Evolutionary conservation across 2,888 invertebrate species (phyloP), one percentile per base, ranked within the genome.

Genomic region (Phaedon cochleariae): DNA sequence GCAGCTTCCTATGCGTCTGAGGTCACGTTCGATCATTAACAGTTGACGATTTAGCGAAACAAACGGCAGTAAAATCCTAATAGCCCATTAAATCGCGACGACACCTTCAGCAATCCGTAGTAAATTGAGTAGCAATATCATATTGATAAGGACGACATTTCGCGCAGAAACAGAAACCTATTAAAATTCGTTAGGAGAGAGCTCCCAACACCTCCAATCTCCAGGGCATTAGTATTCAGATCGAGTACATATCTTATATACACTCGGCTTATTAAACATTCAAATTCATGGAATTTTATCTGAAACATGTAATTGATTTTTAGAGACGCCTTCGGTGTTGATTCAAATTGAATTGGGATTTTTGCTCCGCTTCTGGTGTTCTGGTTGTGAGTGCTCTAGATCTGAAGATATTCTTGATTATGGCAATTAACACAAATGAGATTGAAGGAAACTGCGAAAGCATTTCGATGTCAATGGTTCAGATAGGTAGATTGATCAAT

Each of bases 181-280:
- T 41, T 41, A 1, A 12, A 41, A n/a, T 15, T 41, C 41, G 3
- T 41, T 15, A 3, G 4, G 26, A 26, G 26, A 26, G 7, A 26
- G 15, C 41, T 41, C 15, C 41, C 41, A 6, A 41, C n/a, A 15
- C n/a, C n/a, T n/a, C 12, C 15, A 15, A 41, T 41, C 41, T 41
- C 15, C n/a, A 12, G 2, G 12, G 41, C 48, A 48, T 48, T 48
- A 48, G 3, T 48, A 48, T 48, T 48, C 48, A 48, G 20, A 22
- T 21, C 48, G 48, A n/a, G 48, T 48, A 18, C 48, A n/a, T n/a
- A 48, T 48, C 22, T 48, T n/a, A 20, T 46, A 10, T 17, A 46
- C 46, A 46, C 46, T 46, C 46, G 46, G 46, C 20, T 48, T 48
- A 48, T 48, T 48, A n/a, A 48, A n/a, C 48, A 48, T 48, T 20